Evolutionary conservation across 2,888 invertebrate species (phyloP).

Genomic region (Apotomis betuletana): DNA sequence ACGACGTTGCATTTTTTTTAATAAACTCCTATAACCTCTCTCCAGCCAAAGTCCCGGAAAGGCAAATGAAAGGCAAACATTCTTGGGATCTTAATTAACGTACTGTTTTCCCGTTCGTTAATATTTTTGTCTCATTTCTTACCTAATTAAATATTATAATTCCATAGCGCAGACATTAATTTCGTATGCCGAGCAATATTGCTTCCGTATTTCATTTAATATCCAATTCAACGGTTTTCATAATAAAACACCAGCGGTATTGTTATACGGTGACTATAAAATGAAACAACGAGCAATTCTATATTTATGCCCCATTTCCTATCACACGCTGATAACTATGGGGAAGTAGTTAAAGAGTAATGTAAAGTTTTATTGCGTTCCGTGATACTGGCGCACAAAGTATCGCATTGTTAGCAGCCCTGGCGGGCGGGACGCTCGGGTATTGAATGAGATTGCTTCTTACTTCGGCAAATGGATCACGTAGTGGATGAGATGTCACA

Average conservation of each 20-base stretch:
- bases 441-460: conserved; percentile 85
- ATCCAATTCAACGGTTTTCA: conserved; percentile 33
- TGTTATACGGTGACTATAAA: conserved; percentile 39
- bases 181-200: conserved; percentile 23
- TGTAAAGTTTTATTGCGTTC: conserved; percentile 80
- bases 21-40: neutral
- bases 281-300: conserved; percentile 45
- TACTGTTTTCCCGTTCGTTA: conserved; percentile 13
- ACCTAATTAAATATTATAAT: conserved; percentile 23
- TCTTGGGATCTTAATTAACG: conserved; percentile 18
- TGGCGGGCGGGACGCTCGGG: conserved; percentile 64
- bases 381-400: conserved; percentile 72
- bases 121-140: conserved; percentile 12
- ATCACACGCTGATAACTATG: conserved; percentile 74
- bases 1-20: conserved; percentile 33
- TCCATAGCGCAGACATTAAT: conserved; percentile 16
- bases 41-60: neutral
- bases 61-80: neutral
- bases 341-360: conserved; percentile 79
- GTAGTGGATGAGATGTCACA: conserved; percentile 85
- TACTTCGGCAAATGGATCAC: conserved; percentile 85
- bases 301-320: conserved; percentile 69
- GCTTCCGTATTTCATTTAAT: conserved; percentile 33
- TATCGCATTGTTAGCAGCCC: conserved; percentile 78
- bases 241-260: conserved; percentile 38